These are phyloP conservation scores for Apodemia duryi DNA, from an alignment of 2,888 invertebrate species.

Conservation along the genomic window DNA sequence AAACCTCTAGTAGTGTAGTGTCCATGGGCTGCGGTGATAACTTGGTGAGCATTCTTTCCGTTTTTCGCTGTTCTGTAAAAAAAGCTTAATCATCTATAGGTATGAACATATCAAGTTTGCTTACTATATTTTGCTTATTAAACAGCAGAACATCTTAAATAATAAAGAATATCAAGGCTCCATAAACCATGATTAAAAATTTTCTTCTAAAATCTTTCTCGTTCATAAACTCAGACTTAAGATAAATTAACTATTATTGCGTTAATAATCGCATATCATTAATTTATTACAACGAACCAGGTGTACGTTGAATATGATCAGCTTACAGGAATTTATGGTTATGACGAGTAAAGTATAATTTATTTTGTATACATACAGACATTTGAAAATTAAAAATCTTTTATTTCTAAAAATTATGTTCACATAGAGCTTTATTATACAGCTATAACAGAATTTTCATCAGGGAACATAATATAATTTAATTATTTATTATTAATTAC, in stretches of 20 bases:
- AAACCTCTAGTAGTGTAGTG: no score
- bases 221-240: conserved; percentile 1
- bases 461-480: no score
- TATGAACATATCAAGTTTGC: neutral
- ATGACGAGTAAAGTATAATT: neutral
- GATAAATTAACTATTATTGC: conserved; percentile 7
- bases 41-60: no score
- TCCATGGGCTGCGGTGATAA: no score
- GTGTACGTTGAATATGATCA: conserved; percentile 7
- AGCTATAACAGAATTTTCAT: neutral
- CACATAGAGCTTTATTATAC: neutral
- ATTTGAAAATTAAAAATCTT: neutral
- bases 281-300: conserved; percentile 11
- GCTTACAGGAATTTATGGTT: conserved; percentile 9
- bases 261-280: conserved; percentile 12
- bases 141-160: neutral
- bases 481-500: neutral
- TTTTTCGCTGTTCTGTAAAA: no score
- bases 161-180: neutral
- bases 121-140: neutral
- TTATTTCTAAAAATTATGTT: neutral
- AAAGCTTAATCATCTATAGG: no score
- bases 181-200: conserved; percentile 1
- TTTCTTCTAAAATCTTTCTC: neutral
- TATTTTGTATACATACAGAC: neutral